Conservation (phyloP, 2,888 invertebrate genomes). For the Torymus aiolomorphi region DNA sequence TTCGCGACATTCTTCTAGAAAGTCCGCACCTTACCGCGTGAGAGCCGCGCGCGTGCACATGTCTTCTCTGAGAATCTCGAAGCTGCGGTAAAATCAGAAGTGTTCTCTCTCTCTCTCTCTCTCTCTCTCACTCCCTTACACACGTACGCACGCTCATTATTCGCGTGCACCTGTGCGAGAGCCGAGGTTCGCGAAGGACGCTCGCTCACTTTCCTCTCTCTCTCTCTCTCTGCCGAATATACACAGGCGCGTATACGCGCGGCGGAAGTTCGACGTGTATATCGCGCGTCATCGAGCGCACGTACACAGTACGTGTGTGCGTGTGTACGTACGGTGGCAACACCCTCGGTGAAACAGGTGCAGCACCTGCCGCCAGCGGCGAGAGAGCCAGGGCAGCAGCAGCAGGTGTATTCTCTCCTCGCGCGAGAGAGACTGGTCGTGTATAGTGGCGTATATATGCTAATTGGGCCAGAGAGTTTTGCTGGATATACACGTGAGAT, state of each 20-base stretch:
- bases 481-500: constrained; percentile 10
- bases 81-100: constrained; percentile 49
- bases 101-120: background rate
- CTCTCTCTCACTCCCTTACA: too few species aligned
- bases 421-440: constrained; percentile 54
- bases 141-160: constrained; percentile 3
- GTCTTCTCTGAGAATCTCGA: background rate
- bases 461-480: constrained; percentile 70
- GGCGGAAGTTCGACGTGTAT: constrained; percentile 23
- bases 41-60: background rate
- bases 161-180: constrained; percentile 40
- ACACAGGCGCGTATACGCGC: background rate
- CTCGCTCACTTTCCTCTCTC: constrained; percentile 1
- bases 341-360: constrained; percentile 71
- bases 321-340: constrained; percentile 7
- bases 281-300: constrained; percentile 27
- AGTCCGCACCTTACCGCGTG: background rate
- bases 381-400: constrained; percentile 34
- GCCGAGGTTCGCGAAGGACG: too few species aligned
- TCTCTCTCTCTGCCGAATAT: constrained; percentile 5
- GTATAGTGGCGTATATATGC: constrained; percentile 70
- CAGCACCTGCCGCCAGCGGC: constrained; percentile 69
- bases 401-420: constrained; percentile 61
- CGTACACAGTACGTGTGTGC: background rate
- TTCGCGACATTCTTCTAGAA: background rate